A percentile compares a stretch with the other conserved stretches of the same genome.
Conservation (phyloP, 2,797 vertebrate species). For the Amniataba percoides region DNA sequence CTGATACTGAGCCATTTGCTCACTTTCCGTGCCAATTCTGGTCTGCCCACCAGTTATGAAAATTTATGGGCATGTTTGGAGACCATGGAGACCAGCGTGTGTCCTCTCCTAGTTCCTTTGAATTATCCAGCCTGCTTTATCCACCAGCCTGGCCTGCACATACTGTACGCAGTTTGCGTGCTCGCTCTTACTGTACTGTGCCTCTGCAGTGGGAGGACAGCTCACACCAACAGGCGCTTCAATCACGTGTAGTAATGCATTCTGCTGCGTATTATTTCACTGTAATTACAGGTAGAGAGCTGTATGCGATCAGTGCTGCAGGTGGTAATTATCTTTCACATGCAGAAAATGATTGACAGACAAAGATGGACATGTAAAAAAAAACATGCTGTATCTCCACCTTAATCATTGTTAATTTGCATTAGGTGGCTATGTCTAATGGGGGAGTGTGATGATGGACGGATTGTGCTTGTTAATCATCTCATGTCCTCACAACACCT, state of each 20-base stretch:
- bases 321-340: constrained; percentile 57
- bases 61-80: constrained; percentile 73
- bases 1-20: constrained; percentile 70
- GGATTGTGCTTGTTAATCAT: constrained; percentile 53
- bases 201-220: constrained; percentile 26
- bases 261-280: constrained; percentile 33
- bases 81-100: constrained; percentile 56
- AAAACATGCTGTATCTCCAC: constrained; percentile 18
- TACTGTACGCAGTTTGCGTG: constrained; percentile 5
- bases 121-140: constrained; percentile 50
- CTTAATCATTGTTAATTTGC: constrained; percentile 56
- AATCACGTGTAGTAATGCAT: constrained; percentile 42
- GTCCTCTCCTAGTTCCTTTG: constrained; percentile 50
- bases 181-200: constrained; percentile 1
- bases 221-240: constrained; percentile 32
- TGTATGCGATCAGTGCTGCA: constrained; percentile 16
- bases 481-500: constrained; percentile 35
- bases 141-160: background rate
- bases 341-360: constrained; percentile 60
- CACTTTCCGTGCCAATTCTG: constrained; percentile 57
- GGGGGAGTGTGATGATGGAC: constrained; percentile 25
- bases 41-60: constrained; percentile 74
- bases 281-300: constrained; percentile 54
- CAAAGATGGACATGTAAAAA: constrained; percentile 14
- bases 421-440: constrained; percentile 47